Base-by-base conservation (phyloP, 64 coral and sea anemone genomes). In the Acropora yongei region DNA sequence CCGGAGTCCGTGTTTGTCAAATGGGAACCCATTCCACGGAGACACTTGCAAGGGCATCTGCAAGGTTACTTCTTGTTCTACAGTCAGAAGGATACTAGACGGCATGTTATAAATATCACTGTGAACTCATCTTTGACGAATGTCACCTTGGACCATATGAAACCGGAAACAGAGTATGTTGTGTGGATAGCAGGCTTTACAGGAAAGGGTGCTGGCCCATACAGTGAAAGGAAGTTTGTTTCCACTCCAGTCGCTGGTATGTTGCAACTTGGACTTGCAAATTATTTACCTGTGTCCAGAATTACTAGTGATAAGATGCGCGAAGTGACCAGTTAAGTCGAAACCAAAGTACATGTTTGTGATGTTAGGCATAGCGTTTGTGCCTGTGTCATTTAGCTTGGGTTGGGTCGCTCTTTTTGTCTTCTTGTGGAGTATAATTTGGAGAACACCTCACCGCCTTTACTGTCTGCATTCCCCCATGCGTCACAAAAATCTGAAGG, bases 41-140 rank as follows among this genome's bases (percentile, higher is more conserved):
- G 72, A 41, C 51, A 88, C 42, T 44, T 84, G 1, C 79, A 94
- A 14, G 95, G 95, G 8, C 41, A 88, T 51, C 78, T 97, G 50
- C 74, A 46, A 9, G 95, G 95, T 0, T 97, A 97, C 80, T 83
- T 82, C 42, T 83, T 97, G 68, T 20, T 88, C 18, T 97, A 94
- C 72, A 94, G 14, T 18, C 73, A 79, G 73, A 82, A 94, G 42
- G 76, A 85, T 1, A 50, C 95, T 7, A 68, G 76, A 45, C 53
- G 69, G 7, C 68, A 57, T 0, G 58, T 82, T 12, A 55, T 87
- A 47, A 87, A 90, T 47, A 55, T 91, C 16, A 91, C 84, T 14
- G 95, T 97, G 1, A 97, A 97, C 47, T 72, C 71, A n/a, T 75
- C 88, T 39, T 43, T 94, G 60, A 77, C 67, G 8, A 40, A 61